Evolutionary conservation across 2,888 invertebrate genomes (phyloP), one percentile per base, ranked within the genome.

Genomic region (Drosophila glabriapex): DNA sequence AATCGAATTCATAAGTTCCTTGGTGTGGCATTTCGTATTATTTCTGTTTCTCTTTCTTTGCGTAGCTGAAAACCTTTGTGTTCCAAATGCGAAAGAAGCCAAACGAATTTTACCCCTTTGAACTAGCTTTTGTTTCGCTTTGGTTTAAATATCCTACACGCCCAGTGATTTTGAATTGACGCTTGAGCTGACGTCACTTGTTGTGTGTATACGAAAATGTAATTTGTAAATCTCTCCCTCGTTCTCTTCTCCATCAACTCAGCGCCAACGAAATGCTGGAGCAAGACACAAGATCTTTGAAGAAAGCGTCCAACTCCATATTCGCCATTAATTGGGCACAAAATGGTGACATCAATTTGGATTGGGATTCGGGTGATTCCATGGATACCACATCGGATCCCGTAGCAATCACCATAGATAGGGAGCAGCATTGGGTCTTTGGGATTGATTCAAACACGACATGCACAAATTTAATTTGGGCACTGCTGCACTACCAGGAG

Each of bases 401-500:
- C 91, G 95, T 97, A 49, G 96, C 96, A 14, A 96, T 97, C 78
- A 95, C 97, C 95, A 95, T 97, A 31, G 94, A 95, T 69, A 97
- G 97, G 4, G 96, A 96, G 89, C 96, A 96, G 91, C 95, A 97
- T 85, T 97, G 97, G 96, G 96, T 97, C 68, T 95, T 97, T 2
- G 97, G 97, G 4, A 95, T 97, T 59, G 95, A 95, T 60, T 94
- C 95, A 14, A 95, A 95, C 81, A 97, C 97, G 41, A 97, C 97
- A 6, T 97, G 97, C 91, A 95, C 96, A 54, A 97, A 97, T 93
- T 95, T 97, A 84, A 96, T 97, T 67, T 94, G 95, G 78, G 97
- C 97, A 0, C 93, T 97, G 65, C 94, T 97, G 55, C 94, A 94
- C 73, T 95, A 95, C 78, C 94, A 94, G 80, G 94, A 83, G 43